phyloP scores from a whole-genome alignment of 2,797 vertebrate species.

The Remorina albescens region DNA sequence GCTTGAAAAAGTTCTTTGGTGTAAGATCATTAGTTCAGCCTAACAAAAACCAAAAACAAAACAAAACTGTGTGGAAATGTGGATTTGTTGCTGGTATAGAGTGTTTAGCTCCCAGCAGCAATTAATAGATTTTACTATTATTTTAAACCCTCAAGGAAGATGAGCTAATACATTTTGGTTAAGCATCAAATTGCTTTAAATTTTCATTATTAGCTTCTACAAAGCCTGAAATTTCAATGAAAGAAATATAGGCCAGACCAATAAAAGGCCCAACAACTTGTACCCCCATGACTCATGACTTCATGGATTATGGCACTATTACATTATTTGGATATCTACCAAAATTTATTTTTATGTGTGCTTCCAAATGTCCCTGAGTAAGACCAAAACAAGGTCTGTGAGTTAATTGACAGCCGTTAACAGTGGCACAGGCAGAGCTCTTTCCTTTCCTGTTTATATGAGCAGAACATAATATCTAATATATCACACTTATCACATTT shows the following conservation, averaged over 20 bases:
- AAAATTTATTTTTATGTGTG: slow-evolving; percentile 4
- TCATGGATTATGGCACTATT: slow-evolving; percentile 28
- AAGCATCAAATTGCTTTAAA: slow-evolving; percentile 34
- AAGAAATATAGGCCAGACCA: slow-evolving; percentile 39
- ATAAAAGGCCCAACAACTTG: slow-evolving; percentile 56
- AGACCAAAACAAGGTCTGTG: too few species aligned
- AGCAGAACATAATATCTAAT: slow-evolving; percentile 42
- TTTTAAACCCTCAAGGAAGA: slow-evolving; percentile 31
- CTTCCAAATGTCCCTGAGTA: slow-evolving; percentile 43
- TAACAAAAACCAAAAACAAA: not conserved
- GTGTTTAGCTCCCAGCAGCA: slow-evolving; percentile 11
- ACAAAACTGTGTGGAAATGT: too few species aligned
- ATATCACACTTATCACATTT: slow-evolving; percentile 47
- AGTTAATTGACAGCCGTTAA: slow-evolving; percentile 45
- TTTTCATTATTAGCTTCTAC: slow-evolving; percentile 35
- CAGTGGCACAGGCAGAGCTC: slow-evolving; percentile 26
- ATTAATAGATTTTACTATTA: slow-evolving; percentile 39
- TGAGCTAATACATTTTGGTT: slow-evolving; percentile 27
- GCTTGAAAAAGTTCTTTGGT: not conserved
- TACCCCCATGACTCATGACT: slow-evolving; percentile 39
- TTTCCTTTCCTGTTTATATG: slow-evolving; percentile 33
- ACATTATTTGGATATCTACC: slow-evolving; percentile 32
- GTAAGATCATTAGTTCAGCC: not conserved
- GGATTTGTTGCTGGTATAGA: not conserved
- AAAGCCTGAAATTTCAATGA: slow-evolving; percentile 45